Evolutionary conservation across 2,113 vertebrate species (phyloP).

Genomic region (Menidia beryllina): DNA sequence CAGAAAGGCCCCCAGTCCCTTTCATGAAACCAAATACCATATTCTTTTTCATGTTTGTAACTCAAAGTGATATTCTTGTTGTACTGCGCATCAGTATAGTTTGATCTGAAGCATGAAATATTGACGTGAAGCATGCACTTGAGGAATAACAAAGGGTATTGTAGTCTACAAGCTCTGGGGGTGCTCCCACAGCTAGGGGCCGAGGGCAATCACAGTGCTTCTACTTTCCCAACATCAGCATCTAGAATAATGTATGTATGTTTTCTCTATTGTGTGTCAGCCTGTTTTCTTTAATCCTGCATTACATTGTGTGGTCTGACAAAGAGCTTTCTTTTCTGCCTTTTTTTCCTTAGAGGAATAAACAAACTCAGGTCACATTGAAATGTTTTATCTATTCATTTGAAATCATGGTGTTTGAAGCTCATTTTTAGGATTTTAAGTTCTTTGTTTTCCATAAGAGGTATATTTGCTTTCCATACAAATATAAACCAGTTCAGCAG

Average conservation of each 20-base stretch:
- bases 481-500: conserved; percentile 64
- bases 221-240: conserved; percentile 40
- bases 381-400: too few relatives aligned
- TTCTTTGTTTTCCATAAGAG: conserved; percentile 24
- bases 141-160: conserved; percentile 48
- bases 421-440: not conserved
- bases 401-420: not conserved
- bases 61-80: not conserved
- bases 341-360: not conserved
- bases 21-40: not conserved
- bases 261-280: conserved; percentile 41
- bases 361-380: not conserved
- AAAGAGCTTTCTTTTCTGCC: not conserved
- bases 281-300: conserved; percentile 15
- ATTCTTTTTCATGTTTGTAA: not conserved
- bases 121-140: conserved; percentile 20
- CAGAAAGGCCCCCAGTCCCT: too few relatives aligned
- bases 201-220: conserved; percentile 31
- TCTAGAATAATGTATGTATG: conserved; percentile 41
- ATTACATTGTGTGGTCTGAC: conserved; percentile 11
- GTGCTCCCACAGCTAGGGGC: conserved; percentile 37
- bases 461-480: conserved; percentile 45
- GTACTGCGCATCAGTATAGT: not conserved
- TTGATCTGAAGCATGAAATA: conserved; percentile 20
- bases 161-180: conserved; percentile 35